These are phyloP conservation scores for Otus sunia DNA, from an alignment of 2,113 vertebrate species.

Conservation along the genomic window DNA sequence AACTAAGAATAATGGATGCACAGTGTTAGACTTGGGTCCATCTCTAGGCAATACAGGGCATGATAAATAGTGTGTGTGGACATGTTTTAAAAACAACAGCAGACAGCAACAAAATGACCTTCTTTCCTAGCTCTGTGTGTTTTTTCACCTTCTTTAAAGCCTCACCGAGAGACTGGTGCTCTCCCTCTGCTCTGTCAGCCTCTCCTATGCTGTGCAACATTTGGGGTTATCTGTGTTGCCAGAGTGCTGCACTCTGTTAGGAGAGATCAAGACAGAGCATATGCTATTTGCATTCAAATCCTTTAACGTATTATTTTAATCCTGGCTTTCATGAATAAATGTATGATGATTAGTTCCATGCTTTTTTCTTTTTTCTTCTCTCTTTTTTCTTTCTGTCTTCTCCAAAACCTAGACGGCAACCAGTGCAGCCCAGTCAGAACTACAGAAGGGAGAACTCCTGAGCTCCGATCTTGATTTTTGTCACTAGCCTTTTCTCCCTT, in stretches of 20 bases:
- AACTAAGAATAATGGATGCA: background rate
- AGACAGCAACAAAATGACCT: background rate
- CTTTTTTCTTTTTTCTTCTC: no score
- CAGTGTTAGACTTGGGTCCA: background rate
- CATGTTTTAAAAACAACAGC: background rate
- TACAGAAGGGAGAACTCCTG: background rate
- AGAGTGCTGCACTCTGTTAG: background rate
- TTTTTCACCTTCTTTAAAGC: background rate
- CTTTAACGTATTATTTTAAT: background rate
- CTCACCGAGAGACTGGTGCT: background rate
- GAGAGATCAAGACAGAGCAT: background rate
- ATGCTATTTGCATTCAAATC: background rate
- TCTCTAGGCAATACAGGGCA: background rate
- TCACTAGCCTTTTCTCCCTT: background rate
- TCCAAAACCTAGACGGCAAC: background rate
- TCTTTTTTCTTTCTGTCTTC: background rate
- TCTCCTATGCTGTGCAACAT: background rate
- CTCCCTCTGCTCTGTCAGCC: background rate
- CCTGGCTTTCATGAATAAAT: slow-evolving; percentile 23
- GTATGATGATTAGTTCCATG: background rate
- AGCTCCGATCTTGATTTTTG: background rate
- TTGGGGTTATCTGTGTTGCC: background rate
- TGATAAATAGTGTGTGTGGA: background rate
- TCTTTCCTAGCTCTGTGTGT: background rate
- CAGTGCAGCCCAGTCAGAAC: background rate